Base-by-base conservation (phyloP, 2,888 invertebrate species). In the Steinernema hermaphroditum region DNA sequence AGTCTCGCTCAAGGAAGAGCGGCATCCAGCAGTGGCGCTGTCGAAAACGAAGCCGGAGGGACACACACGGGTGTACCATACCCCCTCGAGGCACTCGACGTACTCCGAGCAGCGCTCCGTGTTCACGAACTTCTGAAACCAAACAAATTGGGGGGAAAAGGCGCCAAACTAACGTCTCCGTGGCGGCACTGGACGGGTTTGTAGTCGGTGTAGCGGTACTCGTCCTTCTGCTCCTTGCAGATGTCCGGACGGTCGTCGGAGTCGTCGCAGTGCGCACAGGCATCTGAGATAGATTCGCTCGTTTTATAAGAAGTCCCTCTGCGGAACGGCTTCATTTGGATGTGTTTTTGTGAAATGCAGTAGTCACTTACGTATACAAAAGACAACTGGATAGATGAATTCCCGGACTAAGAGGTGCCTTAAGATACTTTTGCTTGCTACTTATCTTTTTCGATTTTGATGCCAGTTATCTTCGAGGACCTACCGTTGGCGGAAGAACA, bases 181-280 rank as follows among this genome's bases (percentile, higher is more conserved):
- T 54, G 54, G 19, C 54, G 54, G 16, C 54, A 54, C 6, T 24
- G 54, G 2, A 54, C 54, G 19, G 54, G 54, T 22, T 54, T 54
- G 54, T 6, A 54, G 19, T 54, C 54, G 24, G 2, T 27, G 54
- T 8, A 24, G 14, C 16, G 6, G 46, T 46, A 46, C 9, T 6
- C 46, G 22, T 37, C 37, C 12, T 12, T 12, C 37, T 4, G 37
- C 37, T 37, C 37, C 37, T 22, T 12, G 27, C 54, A 54, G 2
- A 8, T 2, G 27, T 54, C 54, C 24, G n/a, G 27, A 6, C 54
- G 27, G 6, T 22, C 6, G 14, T 24, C 24, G 27, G 22, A 6
- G 12, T 9, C 19, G 9, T 49, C 8, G 54, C 54, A 54, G 27
- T 54, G 54, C 6, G 27, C 2, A 16, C 54, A 54, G 54, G 54